Evolutionary conservation across 2,113 vertebrate species (phyloP), one percentile per base, ranked within the genome.

Genomic region (Formicarius rufipectus): DNA sequence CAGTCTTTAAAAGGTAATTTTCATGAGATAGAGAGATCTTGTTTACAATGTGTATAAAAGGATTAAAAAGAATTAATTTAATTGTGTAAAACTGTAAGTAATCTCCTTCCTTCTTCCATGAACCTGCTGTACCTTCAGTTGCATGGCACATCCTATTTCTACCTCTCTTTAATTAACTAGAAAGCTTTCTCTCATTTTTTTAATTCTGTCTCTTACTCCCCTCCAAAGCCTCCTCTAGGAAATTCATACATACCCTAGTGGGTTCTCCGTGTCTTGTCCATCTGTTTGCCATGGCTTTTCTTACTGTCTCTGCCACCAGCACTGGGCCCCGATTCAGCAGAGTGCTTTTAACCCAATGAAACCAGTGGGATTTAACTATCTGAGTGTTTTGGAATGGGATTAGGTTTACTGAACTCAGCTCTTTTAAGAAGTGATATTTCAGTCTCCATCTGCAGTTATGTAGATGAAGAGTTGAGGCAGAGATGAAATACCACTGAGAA

Each of bases 11-110:
- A 95, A 96, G 91, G 78, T 97, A 96, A 95, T 97, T 98, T 97
- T 94, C 39, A 49, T 95, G 88, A 91, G 86, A 93, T 95, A 49
- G 52, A 87, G 82, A 84, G 85, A 96, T 95, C 92, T 96, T 97
- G 93, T 97, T 97, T 97, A 94, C 93, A 95, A 55, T 92, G 72
- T 95, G 76, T 89, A 86, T 96, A 92, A 90, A 96, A 96, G 97
- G 94, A 97, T 97, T 97, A 97, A 92, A 94, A 92, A 56, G 96
- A 97, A 97, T 98, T 97, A 97, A 96, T 96, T 97, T 96, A 97
- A 98, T 97, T 97, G 95, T 96, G 33, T 97, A 82, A 87, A 95
- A 95, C 86, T 95, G 44, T 97, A 96, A 96, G 87, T 95, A 97
- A 85, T 96, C 94, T 87, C 83, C 78, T 82, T 50, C 96, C 39